Conservation (phyloP, 2,888 invertebrate species). For the Bellardia pandia region DNA sequence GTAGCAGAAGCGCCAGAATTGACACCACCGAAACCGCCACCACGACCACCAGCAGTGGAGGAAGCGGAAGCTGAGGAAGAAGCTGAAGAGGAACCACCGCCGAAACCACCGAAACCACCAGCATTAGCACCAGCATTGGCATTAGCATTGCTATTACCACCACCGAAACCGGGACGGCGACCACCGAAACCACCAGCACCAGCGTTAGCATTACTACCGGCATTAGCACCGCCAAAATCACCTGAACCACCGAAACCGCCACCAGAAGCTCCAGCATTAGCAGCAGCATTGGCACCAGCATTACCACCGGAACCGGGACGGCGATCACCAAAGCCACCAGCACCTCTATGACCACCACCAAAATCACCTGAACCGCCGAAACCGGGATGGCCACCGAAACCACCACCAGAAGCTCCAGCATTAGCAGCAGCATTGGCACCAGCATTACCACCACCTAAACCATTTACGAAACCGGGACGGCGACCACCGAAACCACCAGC, state of each 20-base stretch:
- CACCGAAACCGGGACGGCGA: conserved; percentile 18
- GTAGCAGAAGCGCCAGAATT: conserved; percentile 62
- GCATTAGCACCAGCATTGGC: conserved; percentile 26
- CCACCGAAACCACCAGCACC: conserved; percentile 38
- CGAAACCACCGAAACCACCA: conserved; percentile 36
- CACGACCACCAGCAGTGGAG: conserved; percentile 35
- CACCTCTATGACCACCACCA: neutral
- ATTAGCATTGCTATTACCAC: conserved; percentile 28
- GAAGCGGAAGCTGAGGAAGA: conserved; percentile 10
- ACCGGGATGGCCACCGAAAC: no score
- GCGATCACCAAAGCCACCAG: no score
- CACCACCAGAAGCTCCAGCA: conserved; percentile 11
- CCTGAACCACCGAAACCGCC: conserved; percentile 6
- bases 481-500: conserved; percentile 11
- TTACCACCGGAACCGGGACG: conserved; percentile 45
- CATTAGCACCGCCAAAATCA: no score
- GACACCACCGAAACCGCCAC: conserved; percentile 57
- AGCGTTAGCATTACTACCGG: neutral
- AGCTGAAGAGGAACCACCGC: conserved; percentile 34
- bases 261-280: conserved; percentile 6
- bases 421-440: neutral
- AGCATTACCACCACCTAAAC: neutral
- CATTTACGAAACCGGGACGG: conserved; percentile 1
- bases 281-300: no score
- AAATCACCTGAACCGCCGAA: neutral